Evolutionary conservation across 2,113 vertebrate species (phyloP).

Genomic region (Centrocercus urophasianus): DNA sequence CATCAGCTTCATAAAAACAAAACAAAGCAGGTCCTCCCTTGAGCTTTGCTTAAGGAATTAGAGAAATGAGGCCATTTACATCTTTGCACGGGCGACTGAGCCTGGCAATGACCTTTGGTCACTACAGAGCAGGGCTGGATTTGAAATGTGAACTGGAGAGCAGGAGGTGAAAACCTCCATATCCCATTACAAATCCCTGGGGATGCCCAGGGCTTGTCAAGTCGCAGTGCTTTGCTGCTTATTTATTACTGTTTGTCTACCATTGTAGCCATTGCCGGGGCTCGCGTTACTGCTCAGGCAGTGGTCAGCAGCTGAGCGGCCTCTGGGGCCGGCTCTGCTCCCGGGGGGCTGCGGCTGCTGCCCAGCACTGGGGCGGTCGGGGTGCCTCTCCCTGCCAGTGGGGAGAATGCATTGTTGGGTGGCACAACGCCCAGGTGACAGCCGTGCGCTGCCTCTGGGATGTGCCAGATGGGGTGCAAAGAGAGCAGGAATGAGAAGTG

Average conservation of each 20-base stretch:
- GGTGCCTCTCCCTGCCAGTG: not conserved
- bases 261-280: not conserved
- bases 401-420: not conserved
- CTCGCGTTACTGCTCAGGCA: not conserved
- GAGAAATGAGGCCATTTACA: constrained; percentile 60
- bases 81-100: constrained; percentile 42
- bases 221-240: constrained; percentile 49
- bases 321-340: not conserved
- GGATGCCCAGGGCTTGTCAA: constrained; percentile 51
- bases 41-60: constrained; percentile 3
- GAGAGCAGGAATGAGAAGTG: not conserved
- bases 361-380: not conserved
- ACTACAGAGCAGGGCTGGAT: constrained; percentile 50
- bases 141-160: constrained; percentile 69
- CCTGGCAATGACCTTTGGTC: constrained; percentile 66
- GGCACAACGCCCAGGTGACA: not conserved
- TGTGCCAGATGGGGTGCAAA: not conserved
- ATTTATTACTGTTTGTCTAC: constrained; percentile 62
- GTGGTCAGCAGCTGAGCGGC: not conserved
- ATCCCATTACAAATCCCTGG: constrained; percentile 61
- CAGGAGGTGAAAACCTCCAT: constrained; percentile 66
- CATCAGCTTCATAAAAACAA: not conserved
- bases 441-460: not conserved
- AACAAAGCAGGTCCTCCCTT: constrained; percentile 23
- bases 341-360: not conserved